Evolutionary conservation across 1,140 invertebrate species (phyloP), one percentile per base, ranked within the genome.

Genomic region (Drepana arcuata): DNA sequence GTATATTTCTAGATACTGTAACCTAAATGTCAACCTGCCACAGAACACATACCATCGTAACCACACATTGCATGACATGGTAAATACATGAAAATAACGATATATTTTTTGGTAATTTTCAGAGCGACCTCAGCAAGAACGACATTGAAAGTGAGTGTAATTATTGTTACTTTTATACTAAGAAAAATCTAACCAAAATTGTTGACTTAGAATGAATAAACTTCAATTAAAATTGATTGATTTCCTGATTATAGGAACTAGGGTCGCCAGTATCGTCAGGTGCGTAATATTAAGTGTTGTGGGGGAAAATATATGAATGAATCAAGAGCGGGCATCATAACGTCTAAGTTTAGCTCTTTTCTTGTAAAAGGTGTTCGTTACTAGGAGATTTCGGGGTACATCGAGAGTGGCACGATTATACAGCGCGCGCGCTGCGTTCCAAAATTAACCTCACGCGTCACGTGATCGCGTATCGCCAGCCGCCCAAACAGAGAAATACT

Each of bases 101-200:
- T 64, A 66, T 66, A 36, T 72, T 69, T n/a, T 80, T 82, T 77
- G 60, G 54, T 74, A 50, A 71, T 80, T 87, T 88, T 68, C 85
- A 91, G 90, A 88, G 88, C 78, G 89, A 91, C 81, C 87, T 91
- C 59, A 87, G 84, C 71, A 85, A 88, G 72, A 90, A 86, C 81
- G 90, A 91, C 68, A 74, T 91, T 64, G 90, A 91, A 86, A 90
- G 90, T 91, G 83, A 91, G 90, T 91, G 85, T 44, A 38, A 10
- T 44, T 46, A 34, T 36, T 25, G 16, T 26, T 43, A 39, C 27
- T 28, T 49, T 26, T 41, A 21, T 16, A 38, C 12, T 18, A 25
- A 27, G 14, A 37, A 34, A n/a, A n/a, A n/a, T n/a, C n/a, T n/a
- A n/a, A n/a, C n/a, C n/a, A n/a, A n/a, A n/a, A n/a, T n/a, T n/a